These are phyloP conservation scores for Nyctalus aviator DNA, from an alignment of 2,797 vertebrate genomes.

Conservation along the genomic window DNA sequence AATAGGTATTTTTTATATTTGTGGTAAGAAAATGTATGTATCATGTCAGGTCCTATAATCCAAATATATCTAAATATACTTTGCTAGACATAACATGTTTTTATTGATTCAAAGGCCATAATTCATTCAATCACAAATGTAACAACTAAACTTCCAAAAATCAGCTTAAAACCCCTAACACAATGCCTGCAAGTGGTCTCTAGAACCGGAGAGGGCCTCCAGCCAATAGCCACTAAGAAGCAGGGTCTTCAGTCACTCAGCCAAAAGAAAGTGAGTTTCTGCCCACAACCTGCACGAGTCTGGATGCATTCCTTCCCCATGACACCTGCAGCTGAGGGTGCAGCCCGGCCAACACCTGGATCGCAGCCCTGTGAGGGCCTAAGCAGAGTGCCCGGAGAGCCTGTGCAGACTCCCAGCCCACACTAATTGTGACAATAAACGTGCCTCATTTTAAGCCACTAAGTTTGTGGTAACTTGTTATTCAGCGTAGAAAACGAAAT, in stretches of 20 bases:
- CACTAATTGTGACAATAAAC: no score
- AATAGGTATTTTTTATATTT: background rate
- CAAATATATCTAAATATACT: background rate
- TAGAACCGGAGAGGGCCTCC: background rate
- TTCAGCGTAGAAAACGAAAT: no score
- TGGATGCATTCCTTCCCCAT: no score
- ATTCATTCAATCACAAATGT: background rate
- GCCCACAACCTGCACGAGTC: background rate
- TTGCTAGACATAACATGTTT: background rate
- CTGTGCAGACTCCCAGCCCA: no score
- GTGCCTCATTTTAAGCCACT: no score
- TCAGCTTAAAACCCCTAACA: background rate
- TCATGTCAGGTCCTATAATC: background rate
- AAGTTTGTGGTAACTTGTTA: no score
- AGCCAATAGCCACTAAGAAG: background rate
- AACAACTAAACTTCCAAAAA: background rate
- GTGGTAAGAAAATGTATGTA: background rate
- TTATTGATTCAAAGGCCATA: background rate
- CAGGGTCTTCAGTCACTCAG: background rate
- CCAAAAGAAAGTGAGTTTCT: background rate
- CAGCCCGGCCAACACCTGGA: no score
- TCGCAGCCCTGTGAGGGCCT: no score
- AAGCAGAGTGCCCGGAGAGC: no score
- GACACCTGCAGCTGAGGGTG: no score
- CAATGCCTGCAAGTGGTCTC: background rate